phyloP scores from a whole-genome alignment of 2,888 invertebrate genomes.

The Pollenia labialis region DNA sequence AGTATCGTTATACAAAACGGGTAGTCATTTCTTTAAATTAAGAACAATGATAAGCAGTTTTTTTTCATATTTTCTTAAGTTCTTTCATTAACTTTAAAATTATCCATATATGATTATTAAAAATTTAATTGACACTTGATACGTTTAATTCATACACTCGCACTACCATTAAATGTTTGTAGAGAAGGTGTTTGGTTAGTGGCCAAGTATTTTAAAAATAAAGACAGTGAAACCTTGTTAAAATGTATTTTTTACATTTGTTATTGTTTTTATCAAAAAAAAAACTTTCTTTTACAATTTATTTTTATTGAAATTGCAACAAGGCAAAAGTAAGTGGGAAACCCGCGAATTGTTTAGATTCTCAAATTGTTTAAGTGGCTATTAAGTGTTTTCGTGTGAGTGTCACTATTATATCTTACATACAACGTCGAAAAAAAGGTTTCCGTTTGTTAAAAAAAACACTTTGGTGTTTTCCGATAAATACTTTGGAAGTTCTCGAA shows the following conservation, averaged over 20 bases:
- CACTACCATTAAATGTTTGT: neutral
- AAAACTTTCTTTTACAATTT: neutral
- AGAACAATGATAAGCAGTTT: slow-evolving; percentile 35
- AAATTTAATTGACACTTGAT: slow-evolving; percentile 36
- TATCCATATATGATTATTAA: slow-evolving; percentile 6
- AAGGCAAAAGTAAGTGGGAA: neutral
- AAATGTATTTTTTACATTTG: slow-evolving; percentile 7
- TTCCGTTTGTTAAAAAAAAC: too few species aligned
- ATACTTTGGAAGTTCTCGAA: too few species aligned
- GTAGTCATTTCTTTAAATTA: slow-evolving; percentile 2
- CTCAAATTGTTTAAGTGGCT: neutral
- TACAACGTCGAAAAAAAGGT: neutral
- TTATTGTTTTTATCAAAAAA: neutral
- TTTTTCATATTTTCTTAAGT: neutral
- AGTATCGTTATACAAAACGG: slow-evolving; percentile 13
- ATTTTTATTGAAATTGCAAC: too few species aligned
- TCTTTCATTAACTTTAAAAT: neutral
- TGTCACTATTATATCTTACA: slow-evolving; percentile 20
- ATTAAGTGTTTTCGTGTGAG: neutral
- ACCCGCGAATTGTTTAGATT: slow-evolving; percentile 3
- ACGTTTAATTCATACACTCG: neutral
- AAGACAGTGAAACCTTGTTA: slow-evolving; percentile 28
- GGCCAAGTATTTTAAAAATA: neutral
- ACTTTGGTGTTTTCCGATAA: too few species aligned
- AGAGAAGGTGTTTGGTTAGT: neutral